Evolutionary conservation across 2,888 invertebrate species (phyloP).

Genomic region (Parnassius orleans): DNA sequence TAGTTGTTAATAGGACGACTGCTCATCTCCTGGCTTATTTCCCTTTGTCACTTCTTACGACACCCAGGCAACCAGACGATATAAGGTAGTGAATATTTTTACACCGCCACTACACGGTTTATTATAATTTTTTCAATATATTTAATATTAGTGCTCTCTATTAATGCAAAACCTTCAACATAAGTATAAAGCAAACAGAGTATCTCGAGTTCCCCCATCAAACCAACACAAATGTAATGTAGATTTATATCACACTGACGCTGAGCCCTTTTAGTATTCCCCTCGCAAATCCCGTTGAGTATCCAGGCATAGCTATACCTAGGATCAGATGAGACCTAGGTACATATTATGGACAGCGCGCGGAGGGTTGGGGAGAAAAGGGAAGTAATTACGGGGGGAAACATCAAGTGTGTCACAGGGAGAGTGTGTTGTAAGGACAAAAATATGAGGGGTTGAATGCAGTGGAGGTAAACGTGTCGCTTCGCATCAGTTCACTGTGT

Average conservation of each 20-base stretch:
- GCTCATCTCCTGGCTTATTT: no score
- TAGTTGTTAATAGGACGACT: no score
- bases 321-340: slow-evolving; percentile 60
- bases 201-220: slow-evolving; percentile 38
- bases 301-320: slow-evolving; percentile 62
- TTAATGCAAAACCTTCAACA: slow-evolving; percentile 40
- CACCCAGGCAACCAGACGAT: no score
- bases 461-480: slow-evolving; percentile 75
- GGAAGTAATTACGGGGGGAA: slow-evolving; percentile 73
- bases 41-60: no score
- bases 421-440: slow-evolving; percentile 75
- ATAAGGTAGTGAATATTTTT: no score
- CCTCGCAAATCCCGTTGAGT: slow-evolving; percentile 68
- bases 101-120: no score
- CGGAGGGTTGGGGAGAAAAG: slow-evolving; percentile 45
- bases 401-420: slow-evolving; percentile 78
- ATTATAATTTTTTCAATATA: no score
- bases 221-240: slow-evolving; percentile 50
- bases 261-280: slow-evolving; percentile 71
- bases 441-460: slow-evolving; percentile 68
- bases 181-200: slow-evolving; percentile 52
- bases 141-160: slow-evolving; percentile 19
- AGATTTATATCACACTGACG: slow-evolving; percentile 59
- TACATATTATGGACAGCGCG: slow-evolving; percentile 47
- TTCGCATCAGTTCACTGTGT: slow-evolving; percentile 77